phyloP scores from a whole-genome alignment of 2,888 invertebrate genomes.

The Pseudolycoriella hygida region DNA sequence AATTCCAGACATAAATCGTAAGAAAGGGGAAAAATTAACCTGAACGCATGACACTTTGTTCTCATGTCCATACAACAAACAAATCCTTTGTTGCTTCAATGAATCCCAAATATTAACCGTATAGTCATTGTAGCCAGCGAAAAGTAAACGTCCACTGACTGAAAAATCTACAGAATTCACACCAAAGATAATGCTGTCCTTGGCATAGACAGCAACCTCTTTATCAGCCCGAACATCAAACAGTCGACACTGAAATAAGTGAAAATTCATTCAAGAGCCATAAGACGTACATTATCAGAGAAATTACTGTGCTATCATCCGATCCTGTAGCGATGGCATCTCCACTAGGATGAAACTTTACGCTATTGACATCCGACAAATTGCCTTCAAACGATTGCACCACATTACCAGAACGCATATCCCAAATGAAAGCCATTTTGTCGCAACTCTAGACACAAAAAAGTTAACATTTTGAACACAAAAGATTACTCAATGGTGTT shows the following conservation, averaged over 20 bases:
- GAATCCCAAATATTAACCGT: constrained; percentile 94
- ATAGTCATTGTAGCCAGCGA: constrained; percentile 98
- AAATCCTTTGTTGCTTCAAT: constrained; percentile 76
- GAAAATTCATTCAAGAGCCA: too few species aligned
- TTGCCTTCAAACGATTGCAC: constrained; percentile 98
- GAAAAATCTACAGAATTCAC: constrained; percentile 97
- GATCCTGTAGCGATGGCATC: constrained; percentile 97
- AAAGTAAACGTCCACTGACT: constrained; percentile 83
- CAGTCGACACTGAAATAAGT: constrained; percentile 68
- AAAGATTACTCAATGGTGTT: too few species aligned
- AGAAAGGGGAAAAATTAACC: neutral
- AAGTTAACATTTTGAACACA: too few species aligned
- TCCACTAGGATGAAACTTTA: constrained; percentile 96
- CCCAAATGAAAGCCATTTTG: constrained; percentile 96
- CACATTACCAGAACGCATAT: constrained; percentile 94
- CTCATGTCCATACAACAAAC: constrained; percentile 88
- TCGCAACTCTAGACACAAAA: constrained; percentile 94
- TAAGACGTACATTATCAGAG: too few species aligned
- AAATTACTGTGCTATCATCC: constrained; percentile 81
- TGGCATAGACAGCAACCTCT: constrained; percentile 88
- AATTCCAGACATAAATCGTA: constrained; percentile 17
- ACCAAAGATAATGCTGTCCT: constrained; percentile 95
- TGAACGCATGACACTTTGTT: constrained; percentile 49
- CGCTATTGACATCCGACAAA: constrained; percentile 94
- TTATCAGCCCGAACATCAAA: constrained; percentile 96